Conservation (phyloP, 2,797 vertebrate genomes). For the Enteromius anoplus region DNA sequence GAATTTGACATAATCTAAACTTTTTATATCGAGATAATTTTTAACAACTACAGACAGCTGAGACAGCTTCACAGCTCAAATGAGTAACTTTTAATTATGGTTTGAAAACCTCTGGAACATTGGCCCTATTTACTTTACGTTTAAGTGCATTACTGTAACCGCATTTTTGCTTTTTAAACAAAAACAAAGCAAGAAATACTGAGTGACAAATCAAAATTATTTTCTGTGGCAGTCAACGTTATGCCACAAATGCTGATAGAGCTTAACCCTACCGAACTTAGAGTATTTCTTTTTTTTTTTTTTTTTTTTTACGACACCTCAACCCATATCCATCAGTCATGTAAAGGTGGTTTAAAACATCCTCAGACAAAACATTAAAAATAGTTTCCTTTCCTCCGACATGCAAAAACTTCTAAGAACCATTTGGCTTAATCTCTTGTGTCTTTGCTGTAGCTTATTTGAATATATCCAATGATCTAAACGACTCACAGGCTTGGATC, state of each 20-base stretch:
- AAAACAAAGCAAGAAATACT: not conserved
- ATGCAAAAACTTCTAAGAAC: not conserved
- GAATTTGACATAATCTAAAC: not conserved
- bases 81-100: not conserved
- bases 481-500: slow-evolving; percentile 74
- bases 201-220: not conserved
- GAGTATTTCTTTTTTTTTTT: not conserved
- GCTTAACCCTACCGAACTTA: not conserved
- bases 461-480: slow-evolving; percentile 71
- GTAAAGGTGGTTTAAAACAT: slow-evolving; percentile 14
- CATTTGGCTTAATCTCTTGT: slow-evolving; percentile 26
- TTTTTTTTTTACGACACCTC: not conserved
- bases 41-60: not conserved
- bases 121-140: not conserved
- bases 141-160: not conserved
- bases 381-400: not conserved
- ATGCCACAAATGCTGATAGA: slow-evolving; percentile 15
- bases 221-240: not conserved
- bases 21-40: not conserved
- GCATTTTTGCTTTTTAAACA: slow-evolving; percentile 10
- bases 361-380: not conserved
- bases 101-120: not conserved
- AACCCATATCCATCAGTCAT: not conserved
- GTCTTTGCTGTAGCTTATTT: slow-evolving; percentile 63
- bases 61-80: not conserved